Conservation (phyloP, 2,888 invertebrate genomes). For the Heteromurus nitidus region DNA sequence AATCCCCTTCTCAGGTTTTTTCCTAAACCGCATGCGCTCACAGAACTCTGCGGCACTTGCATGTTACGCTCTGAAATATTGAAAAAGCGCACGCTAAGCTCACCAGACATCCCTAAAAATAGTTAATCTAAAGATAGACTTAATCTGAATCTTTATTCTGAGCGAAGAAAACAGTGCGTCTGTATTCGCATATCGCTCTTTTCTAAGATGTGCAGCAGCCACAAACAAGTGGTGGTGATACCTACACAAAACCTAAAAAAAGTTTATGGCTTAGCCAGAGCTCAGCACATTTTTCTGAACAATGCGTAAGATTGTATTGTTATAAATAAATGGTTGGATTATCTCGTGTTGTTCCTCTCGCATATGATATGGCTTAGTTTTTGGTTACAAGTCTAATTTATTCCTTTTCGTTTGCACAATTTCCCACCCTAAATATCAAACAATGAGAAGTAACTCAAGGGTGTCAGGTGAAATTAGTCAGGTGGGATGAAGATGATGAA, state of each 20-base stretch:
- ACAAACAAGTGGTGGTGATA: not conserved
- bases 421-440: slow-evolving; percentile 58
- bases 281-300: not conserved
- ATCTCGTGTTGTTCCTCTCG: not conserved
- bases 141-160: slow-evolving; percentile 25
- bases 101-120: no score
- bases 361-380: slow-evolving; percentile 8
- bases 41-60: no score
- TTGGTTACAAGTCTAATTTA: slow-evolving; percentile 33
- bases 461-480: slow-evolving; percentile 58
- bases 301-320: not conserved
- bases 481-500: slow-evolving; percentile 51
- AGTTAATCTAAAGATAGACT: no score
- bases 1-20: not conserved
- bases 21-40: not conserved
- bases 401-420: slow-evolving; percentile 35
- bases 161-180: slow-evolving; percentile 1
- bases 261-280: not conserved
- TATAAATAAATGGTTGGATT: slow-evolving; percentile 1
- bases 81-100: no score
- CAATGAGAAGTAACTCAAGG: slow-evolving; percentile 60
- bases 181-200: not conserved
- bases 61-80: no score
- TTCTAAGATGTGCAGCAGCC: not conserved
- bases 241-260: not conserved